phyloP scores from a whole-genome alignment of 2,797 vertebrate species.

The Carduelis carduelis region DNA sequence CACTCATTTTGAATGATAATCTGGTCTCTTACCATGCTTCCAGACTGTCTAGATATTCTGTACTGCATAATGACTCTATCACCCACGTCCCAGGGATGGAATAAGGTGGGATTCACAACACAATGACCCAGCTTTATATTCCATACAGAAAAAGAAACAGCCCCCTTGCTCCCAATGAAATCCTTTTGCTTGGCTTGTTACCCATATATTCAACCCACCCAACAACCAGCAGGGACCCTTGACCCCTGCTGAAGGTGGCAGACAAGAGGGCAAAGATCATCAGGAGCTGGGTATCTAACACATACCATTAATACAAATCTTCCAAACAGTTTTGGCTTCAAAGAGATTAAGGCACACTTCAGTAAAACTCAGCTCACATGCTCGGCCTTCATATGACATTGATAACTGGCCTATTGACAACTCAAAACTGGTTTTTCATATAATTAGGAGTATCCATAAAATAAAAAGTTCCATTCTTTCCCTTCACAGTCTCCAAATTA shows the following conservation, averaged over 20 bases:
- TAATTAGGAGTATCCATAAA: not conserved
- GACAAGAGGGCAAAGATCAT: not conserved
- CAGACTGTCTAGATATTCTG: not conserved
- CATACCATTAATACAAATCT: not conserved
- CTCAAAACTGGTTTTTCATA: not conserved
- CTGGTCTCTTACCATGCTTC: not conserved
- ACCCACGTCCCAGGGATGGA: not conserved
- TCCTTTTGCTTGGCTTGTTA: not conserved
- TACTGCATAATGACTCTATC: not conserved
- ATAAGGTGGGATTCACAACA: not conserved
- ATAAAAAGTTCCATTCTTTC: not conserved
- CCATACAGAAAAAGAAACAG: not conserved
- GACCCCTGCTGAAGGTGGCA: not conserved
- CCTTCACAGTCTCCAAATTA: not conserved
- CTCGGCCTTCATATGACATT: not conserved
- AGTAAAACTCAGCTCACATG: not conserved
- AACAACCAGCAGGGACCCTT: not conserved
- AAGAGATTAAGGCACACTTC: not conserved
- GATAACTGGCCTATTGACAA: not conserved
- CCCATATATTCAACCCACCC: not conserved
- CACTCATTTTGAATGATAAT: not conserved
- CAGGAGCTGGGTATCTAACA: not conserved
- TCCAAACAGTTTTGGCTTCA: not conserved
- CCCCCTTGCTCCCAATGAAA: not conserved
- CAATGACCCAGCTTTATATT: not conserved